Evolutionary conservation across 1,140 invertebrate species (phyloP).

Genomic region (Magallana ariakensis): DNA sequence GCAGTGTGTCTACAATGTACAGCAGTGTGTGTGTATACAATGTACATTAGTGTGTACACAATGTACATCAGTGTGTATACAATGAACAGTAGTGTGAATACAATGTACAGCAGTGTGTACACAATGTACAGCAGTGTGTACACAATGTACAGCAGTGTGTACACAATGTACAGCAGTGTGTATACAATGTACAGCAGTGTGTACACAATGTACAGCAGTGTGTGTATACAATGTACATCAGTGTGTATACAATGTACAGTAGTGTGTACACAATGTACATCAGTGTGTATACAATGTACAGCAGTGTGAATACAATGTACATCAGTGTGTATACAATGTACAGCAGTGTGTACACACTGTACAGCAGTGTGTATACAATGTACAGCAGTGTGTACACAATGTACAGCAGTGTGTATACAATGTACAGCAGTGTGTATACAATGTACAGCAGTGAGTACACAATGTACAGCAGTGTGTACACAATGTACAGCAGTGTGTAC

Average conservation of each 20-base stretch:
- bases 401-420: conserved; percentile 51
- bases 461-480: conserved; percentile 57
- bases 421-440: conserved; percentile 51
- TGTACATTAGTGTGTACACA: conserved; percentile 66
- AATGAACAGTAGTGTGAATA: no score
- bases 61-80: conserved; percentile 56
- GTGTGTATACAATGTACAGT: no score
- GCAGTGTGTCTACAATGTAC: no score
- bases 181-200: conserved; percentile 60
- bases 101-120: conserved; percentile 55
- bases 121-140: conserved; percentile 64
- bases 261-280: conserved; percentile 73
- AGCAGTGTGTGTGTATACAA: no score
- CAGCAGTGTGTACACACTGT: no score
- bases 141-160: conserved; percentile 59
- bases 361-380: background rate
- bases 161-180: no score
- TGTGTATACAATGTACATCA: no score
- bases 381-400: conserved; percentile 69
- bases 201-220: no score
- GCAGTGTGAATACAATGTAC: no score
- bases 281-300: no score
- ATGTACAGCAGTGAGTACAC: conserved; percentile 58
- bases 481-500: conserved; percentile 66
- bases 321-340: no score